Evolutionary conservation across 2,113 vertebrate species (phyloP), one percentile per base, ranked within the genome.

Genomic region (Platycercus adscitus): DNA sequence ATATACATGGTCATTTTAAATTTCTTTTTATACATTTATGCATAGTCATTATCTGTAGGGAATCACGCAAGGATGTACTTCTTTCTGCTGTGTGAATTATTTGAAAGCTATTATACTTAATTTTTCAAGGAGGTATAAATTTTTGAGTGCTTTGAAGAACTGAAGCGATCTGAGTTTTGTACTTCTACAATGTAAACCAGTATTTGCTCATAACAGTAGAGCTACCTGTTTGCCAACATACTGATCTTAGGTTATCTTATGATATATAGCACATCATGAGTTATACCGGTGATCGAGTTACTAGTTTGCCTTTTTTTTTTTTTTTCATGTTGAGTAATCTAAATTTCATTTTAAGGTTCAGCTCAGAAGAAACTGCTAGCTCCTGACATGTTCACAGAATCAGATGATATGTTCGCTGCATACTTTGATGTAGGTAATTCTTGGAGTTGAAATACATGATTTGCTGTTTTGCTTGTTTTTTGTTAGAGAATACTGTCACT

Each of bases 321-420:
- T 43, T 80, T 92, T 93, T 94, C 91, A 26, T 78, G 4, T 44
- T 81, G 53, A 97, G 68, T 96, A 94, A 96, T 80, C 35, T 69
- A 58, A 21, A 88, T 96, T 93, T 97, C 25, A n/a, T 96, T 97
- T 97, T 93, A 89, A 99, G 99, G 99, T 97, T 98, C 98, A 88
- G 98, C 98, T 96, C 98, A 99, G 91, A 99, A 99, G 98, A 99
- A 99, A 95, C 98, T 99, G 15, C 98, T 99, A 26, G 99, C 99
- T 88, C 99, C 99, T 4, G 99, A 99, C 94, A 99, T 99, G 99
- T 99, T 99, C 97, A 99, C 98, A 29, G 99, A 99, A 97, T 99
- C 99, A 29, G 99, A 99, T 93, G 99, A 99, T 95, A 99, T 99
- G 99, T 99, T 99, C 80, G 99, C 99, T 94, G 99, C 99, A 1